Conservation (phyloP, 2,113 vertebrate genomes). For the Spilogale gracilis region DNA sequence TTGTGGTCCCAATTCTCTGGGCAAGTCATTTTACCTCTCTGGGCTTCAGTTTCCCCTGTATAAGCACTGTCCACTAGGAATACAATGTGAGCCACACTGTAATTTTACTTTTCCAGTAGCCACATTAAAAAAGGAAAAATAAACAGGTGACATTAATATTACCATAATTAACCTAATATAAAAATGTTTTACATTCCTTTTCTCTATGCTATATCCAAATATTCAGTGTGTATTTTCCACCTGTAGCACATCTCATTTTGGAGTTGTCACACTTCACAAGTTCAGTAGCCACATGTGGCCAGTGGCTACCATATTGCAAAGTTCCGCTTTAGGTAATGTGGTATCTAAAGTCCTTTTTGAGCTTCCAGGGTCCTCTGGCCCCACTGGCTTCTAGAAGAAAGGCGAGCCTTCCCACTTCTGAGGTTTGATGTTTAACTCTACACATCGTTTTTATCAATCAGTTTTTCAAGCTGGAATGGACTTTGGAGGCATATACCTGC, state of each 20-base stretch:
- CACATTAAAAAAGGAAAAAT: background rate
- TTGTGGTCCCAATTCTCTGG: background rate
- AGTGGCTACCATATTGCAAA: background rate
- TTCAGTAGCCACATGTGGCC: background rate
- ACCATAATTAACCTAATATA: background rate
- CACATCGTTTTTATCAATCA: background rate
- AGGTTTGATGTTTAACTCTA: background rate
- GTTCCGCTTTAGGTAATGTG: background rate
- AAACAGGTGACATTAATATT: background rate
- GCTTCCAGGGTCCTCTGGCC: background rate
- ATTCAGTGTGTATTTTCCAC: background rate
- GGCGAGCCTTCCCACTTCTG: background rate
- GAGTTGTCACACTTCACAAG: background rate
- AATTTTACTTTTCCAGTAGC: conserved; percentile 12
- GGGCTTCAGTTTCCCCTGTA: background rate
- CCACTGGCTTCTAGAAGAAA: conserved; percentile 1
- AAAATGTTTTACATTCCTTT: background rate
- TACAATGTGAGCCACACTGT: background rate
- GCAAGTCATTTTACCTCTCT: background rate
- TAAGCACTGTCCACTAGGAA: background rate
- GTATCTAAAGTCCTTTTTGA: background rate
- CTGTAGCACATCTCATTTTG: background rate
- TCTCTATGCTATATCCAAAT: background rate
- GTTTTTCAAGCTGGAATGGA: background rate
- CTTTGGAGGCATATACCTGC: background rate